A percentile compares a stretch with the other conserved stretches of the same genome.
Conservation (phyloP, 2,113 vertebrate genomes). For the Grallaria varia region DNA sequence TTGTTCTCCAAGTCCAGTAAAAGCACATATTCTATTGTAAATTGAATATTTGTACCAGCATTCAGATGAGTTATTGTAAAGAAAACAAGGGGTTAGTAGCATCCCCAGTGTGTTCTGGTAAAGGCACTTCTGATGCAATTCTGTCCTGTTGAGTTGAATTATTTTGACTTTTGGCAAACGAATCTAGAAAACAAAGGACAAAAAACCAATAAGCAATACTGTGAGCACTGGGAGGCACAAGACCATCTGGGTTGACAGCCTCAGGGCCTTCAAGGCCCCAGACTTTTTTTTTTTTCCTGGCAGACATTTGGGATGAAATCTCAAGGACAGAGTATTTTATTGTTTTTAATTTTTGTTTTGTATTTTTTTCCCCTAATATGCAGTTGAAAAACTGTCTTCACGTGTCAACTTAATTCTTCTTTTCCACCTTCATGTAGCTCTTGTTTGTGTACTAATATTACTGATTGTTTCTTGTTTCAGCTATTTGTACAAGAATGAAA, state of each 20-base stretch:
- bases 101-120: neutral
- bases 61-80: neutral
- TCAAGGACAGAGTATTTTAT: conserved; percentile 3
- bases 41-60: neutral
- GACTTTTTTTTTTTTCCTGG: neutral
- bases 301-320: neutral
- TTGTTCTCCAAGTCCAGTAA: neutral
- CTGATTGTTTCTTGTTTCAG: conserved; percentile 95
- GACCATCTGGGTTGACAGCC: neutral
- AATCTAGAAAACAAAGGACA: neutral
- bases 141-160: neutral
- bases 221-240: neutral
- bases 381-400: conserved; percentile 58
- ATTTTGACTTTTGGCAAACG: neutral
- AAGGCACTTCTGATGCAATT: neutral
- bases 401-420: conserved; percentile 49
- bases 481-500: conserved; percentile 99
- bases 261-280: neutral
- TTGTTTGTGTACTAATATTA: conserved; percentile 84
- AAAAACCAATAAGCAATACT: neutral
- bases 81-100: neutral
- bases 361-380: conserved; percentile 26
- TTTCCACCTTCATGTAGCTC: conserved; percentile 54
- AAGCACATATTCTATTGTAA: neutral
- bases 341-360: conserved; percentile 46